Conservation (phyloP, 2,888 invertebrate species). For the Pollenia angustigena region DNA sequence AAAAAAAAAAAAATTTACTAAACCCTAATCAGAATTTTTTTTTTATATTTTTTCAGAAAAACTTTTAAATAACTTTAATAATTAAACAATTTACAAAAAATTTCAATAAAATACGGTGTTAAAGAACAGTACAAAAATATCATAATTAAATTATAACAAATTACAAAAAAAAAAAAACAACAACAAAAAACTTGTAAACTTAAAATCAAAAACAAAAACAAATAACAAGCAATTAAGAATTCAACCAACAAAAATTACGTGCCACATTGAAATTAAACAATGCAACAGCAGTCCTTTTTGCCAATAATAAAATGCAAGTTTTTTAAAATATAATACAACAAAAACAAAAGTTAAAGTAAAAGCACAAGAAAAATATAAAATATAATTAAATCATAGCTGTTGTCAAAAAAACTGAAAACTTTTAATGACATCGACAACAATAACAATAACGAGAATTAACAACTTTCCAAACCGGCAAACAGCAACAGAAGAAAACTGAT, state of each 20-base stretch:
- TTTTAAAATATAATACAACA: slow-evolving; percentile 1
- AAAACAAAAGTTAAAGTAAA: background rate
- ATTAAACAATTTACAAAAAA: too few relatives aligned
- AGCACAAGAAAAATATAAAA: background rate
- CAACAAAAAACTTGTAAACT: background rate
- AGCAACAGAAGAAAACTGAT: background rate
- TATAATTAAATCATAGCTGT: slow-evolving; percentile 35
- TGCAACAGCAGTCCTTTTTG: background rate
- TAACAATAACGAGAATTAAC: too few relatives aligned
- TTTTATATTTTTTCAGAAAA: background rate
- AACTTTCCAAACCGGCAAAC: too few relatives aligned
- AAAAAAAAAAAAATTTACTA: too few relatives aligned
- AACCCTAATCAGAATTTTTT: too few relatives aligned
- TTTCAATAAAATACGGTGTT: background rate
- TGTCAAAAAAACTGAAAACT: slow-evolving; percentile 17
- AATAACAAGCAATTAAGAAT: background rate
- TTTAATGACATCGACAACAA: slow-evolving; percentile 4
- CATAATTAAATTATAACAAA: background rate
- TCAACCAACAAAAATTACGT: background rate
- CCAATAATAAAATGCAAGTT: background rate
- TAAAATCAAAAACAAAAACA: background rate
- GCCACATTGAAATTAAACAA: background rate
- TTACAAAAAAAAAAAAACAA: background rate
- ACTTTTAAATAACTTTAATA: too few relatives aligned
- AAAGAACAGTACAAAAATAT: background rate